phyloP scores from a whole-genome alignment of 1,140 invertebrate genomes.

The Polyergus mexicanus region DNA sequence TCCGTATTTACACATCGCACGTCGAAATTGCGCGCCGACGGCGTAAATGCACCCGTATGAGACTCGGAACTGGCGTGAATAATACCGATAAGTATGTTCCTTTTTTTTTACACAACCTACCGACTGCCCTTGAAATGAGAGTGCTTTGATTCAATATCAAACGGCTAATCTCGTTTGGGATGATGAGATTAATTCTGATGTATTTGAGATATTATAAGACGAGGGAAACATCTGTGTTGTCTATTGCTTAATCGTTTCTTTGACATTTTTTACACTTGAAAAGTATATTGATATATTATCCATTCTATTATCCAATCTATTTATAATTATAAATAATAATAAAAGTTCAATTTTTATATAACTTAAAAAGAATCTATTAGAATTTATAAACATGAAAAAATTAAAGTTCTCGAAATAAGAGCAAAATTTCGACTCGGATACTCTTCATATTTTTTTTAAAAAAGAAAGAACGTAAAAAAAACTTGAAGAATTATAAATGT shows the following conservation, averaged over 20 bases:
- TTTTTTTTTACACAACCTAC: neutral
- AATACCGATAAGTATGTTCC: conserved; percentile 63
- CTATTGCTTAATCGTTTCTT: neutral
- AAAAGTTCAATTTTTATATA: no score
- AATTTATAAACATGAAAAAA: no score
- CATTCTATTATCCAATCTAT: neutral
- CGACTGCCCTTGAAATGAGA: conserved; percentile 16
- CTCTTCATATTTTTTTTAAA: neutral
- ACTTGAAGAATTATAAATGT: neutral
- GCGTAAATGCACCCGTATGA: conserved; percentile 83
- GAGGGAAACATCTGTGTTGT: neutral
- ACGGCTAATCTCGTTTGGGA: conserved; percentile 1
- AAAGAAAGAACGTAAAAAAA: neutral
- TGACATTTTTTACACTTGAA: neutral
- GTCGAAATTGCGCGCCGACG: conserved; percentile 68
- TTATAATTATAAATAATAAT: no score
- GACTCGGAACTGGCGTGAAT: conserved; percentile 24
- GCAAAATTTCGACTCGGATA: neutral
- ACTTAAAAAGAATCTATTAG: no score
- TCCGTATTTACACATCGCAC: conserved; percentile 71
- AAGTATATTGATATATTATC: neutral
- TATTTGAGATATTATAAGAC: neutral
- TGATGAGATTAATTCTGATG: conserved; percentile 16
- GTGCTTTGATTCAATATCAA: conserved; percentile 7
- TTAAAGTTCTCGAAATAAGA: no score